Conservation (phyloP, 2,797 vertebrate species). For the Tokudaia muenninki region DNA sequence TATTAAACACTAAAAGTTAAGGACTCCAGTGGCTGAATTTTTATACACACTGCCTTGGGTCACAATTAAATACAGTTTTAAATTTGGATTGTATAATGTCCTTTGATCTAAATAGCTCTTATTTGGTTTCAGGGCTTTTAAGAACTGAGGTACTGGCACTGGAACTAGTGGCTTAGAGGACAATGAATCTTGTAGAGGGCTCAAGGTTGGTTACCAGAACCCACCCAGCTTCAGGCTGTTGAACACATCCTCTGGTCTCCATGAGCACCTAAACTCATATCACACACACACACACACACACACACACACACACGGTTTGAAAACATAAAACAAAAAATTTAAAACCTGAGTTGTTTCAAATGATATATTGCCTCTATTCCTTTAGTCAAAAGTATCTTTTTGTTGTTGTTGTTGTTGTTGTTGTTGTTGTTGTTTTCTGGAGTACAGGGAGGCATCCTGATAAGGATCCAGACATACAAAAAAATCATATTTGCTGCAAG, state of each 20-base stretch:
- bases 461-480: not conserved
- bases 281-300: not conserved
- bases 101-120: not conserved
- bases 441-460: not conserved
- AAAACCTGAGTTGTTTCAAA: not conserved
- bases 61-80: conserved; percentile 22
- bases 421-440: not conserved
- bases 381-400: not conserved
- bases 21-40: not conserved
- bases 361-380: not conserved
- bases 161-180: not conserved
- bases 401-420: not conserved
- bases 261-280: not conserved
- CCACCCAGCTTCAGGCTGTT: not conserved
- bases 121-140: conserved; percentile 1
- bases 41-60: not conserved
- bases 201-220: not conserved
- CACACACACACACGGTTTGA: not conserved
- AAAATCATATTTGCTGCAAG: conserved; percentile 22
- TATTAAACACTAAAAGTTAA: not conserved
- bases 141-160: not conserved
- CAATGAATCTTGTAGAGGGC: not conserved
- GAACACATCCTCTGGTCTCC: not conserved
- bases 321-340: not conserved
- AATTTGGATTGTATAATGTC: conserved; percentile 28